phyloP scores from a whole-genome alignment of 2,113 vertebrate species.

The Cyprichromis sp. region DNA sequence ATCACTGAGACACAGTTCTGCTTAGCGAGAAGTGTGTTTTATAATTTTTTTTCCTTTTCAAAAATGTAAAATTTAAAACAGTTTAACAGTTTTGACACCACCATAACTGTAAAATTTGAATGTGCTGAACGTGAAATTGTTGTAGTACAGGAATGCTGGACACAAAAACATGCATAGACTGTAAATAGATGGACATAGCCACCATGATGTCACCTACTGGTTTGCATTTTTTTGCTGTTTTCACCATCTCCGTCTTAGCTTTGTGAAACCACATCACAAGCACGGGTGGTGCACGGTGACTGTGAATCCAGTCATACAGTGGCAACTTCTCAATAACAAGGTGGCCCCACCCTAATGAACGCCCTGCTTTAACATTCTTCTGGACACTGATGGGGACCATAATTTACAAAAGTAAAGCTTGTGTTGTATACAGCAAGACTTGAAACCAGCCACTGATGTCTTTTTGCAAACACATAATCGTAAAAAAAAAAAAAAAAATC shows the following conservation, averaged over 20 bases:
- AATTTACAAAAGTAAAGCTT: neutral
- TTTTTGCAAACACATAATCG: neutral
- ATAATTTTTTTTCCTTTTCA: neutral
- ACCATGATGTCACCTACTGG: neutral
- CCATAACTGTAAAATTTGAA: neutral
- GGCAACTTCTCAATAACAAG: neutral
- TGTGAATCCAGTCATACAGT: neutral
- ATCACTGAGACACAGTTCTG: neutral
- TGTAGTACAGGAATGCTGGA: neutral
- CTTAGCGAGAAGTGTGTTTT: neutral
- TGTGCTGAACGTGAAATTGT: neutral
- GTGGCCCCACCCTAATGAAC: neutral
- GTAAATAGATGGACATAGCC: neutral
- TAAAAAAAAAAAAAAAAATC: neutral
- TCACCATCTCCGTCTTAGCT: neutral
- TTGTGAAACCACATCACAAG: neutral
- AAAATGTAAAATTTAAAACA: neutral
- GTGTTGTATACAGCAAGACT: neutral
- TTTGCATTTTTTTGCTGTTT: neutral
- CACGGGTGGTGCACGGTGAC: neutral
- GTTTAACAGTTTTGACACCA: neutral
- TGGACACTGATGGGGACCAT: neutral
- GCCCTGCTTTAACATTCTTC: neutral
- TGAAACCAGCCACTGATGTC: neutral
- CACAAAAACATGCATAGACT: neutral